phyloP scores from a whole-genome alignment of 2,888 invertebrate genomes.

The Teinopalpus imperialis region DNA sequence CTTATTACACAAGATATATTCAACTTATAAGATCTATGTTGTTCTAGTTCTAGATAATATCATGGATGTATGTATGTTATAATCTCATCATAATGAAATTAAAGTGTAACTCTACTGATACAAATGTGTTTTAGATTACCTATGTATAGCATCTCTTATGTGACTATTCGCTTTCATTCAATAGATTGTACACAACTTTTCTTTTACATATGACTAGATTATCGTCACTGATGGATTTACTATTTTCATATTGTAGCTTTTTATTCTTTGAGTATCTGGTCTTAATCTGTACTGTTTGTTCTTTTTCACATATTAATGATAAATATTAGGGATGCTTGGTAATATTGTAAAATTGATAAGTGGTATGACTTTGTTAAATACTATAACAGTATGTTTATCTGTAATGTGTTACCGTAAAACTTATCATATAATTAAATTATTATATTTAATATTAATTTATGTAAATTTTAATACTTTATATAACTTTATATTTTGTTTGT shows the following conservation, averaged over 20 bases:
- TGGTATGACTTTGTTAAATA: constrained; percentile 9
- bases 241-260: constrained; percentile 24
- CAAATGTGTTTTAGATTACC: constrained; percentile 6
- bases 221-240: constrained; percentile 24
- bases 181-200: constrained; percentile 34
- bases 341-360: constrained; percentile 9
- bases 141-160: constrained; percentile 44
- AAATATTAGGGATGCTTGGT: constrained; percentile 18
- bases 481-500: no score
- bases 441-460: no score
- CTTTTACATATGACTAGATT: constrained; percentile 17
- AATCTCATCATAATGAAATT: constrained; percentile 3
- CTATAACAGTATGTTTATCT: constrained; percentile 12
- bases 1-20: constrained; percentile 2
- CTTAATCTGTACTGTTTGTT: constrained; percentile 8
- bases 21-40: constrained; percentile 8
- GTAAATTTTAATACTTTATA: no score
- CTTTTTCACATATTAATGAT: constrained; percentile 4
- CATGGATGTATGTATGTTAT: constrained; percentile 6
- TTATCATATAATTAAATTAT: no score
- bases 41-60: constrained; percentile 6
- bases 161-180: constrained; percentile 62
- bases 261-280: constrained; percentile 25
- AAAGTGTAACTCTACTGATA: constrained; percentile 13
- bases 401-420: no score